phyloP scores from a whole-genome alignment of 2,113 vertebrate species.

The Nymphicus hollandicus region DNA sequence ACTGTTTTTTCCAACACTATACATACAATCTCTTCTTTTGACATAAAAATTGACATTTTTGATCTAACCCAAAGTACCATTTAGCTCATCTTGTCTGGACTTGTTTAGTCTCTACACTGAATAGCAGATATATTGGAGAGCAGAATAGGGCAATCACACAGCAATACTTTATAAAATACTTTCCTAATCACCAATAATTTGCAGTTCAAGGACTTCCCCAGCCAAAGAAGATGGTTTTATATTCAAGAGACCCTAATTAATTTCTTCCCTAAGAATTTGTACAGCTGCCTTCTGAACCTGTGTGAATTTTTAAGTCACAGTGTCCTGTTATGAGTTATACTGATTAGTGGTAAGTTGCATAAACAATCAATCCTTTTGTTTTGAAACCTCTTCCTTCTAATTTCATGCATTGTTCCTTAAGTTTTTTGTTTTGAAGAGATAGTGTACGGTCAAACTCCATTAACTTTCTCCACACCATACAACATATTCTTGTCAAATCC shows the following conservation, averaged over 20 bases:
- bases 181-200: background rate
- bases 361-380: background rate
- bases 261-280: background rate
- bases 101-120: too few relatives aligned
- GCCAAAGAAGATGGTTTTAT: background rate
- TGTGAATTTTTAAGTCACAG: background rate
- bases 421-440: background rate
- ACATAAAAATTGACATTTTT: background rate
- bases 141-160: background rate
- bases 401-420: background rate
- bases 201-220: background rate
- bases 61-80: background rate
- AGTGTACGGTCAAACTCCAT: background rate
- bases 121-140: background rate
- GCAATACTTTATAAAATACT: background rate
- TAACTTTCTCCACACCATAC: background rate
- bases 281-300: background rate
- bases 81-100: background rate
- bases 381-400: background rate
- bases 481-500: background rate
- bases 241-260: background rate
- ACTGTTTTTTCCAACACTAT: background rate
- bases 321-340: background rate
- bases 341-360: background rate
- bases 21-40: background rate